Percentiles rank a stretch among this genome's conserved stretches.
phyloP scores from a whole-genome alignment of 2,888 invertebrate genomes.

The Drosophila acutilabella region DNA sequence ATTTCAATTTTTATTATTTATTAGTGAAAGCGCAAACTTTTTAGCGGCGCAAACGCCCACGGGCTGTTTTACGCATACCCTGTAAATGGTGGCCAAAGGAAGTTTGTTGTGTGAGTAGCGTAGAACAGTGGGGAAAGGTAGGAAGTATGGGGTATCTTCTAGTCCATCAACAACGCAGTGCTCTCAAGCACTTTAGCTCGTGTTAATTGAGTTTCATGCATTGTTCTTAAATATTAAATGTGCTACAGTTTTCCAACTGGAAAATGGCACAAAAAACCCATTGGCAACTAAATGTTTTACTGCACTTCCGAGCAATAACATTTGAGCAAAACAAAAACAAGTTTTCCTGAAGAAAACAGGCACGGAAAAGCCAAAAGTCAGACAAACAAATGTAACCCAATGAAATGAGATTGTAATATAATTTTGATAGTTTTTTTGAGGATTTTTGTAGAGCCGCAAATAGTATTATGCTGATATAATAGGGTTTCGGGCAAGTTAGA shows the following conservation, averaged over 20 bases:
- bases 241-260: constrained; percentile 16
- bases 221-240: constrained; percentile 60
- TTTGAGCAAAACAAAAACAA: constrained; percentile 19
- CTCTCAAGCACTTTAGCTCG: constrained; percentile 7
- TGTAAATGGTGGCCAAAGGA: neutral
- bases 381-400: constrained; percentile 29
- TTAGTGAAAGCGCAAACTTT: constrained; percentile 48
- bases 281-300: constrained; percentile 20
- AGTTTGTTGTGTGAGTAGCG: neutral
- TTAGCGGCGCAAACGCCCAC: constrained; percentile 7
- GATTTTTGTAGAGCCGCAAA: constrained; percentile 37
- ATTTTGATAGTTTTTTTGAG: constrained; percentile 40
- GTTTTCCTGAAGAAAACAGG: constrained; percentile 15
- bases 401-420: constrained; percentile 48
- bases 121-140: no score
- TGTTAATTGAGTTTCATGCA: constrained; percentile 58
- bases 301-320: constrained; percentile 18
- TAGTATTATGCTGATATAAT: constrained; percentile 62
- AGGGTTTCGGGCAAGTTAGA: constrained; percentile 46
- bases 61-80: constrained; percentile 12
- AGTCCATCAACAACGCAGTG: neutral
- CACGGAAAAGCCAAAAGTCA: constrained; percentile 10
- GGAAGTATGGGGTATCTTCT: no score
- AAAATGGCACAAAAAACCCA: constrained; percentile 7
- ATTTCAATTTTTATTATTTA: constrained; percentile 66